Evolutionary conservation across 2,888 invertebrate species (phyloP).

Genomic region (Rhodophaea formosa): DNA sequence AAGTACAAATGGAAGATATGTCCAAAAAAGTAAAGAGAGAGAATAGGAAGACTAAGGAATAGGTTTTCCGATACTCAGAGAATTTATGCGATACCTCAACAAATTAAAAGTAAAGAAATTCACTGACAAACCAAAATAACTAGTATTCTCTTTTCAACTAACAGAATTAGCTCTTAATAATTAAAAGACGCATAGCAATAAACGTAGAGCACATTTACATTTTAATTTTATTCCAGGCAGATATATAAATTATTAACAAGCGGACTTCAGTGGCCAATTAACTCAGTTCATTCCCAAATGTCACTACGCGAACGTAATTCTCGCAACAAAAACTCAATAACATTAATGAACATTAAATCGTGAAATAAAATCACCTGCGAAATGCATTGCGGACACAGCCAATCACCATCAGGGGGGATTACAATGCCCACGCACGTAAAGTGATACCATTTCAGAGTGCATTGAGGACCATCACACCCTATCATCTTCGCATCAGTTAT

Average conservation of each 20-base stretch:
- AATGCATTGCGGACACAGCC: conserved; percentile 56
- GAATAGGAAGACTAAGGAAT: too few relatives aligned
- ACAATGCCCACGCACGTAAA: conserved; percentile 56
- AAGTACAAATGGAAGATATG: too few relatives aligned
- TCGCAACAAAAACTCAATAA: conserved; percentile 8
- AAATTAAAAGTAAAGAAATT: too few relatives aligned
- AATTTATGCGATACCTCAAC: too few relatives aligned
- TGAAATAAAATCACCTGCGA: conserved; percentile 30
- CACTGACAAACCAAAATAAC: too few relatives aligned
- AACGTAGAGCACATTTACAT: neutral
- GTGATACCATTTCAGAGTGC: conserved; percentile 58
- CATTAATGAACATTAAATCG: conserved; percentile 14
- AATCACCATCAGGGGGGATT: conserved; percentile 52
- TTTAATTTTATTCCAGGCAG: neutral
- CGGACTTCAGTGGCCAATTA: conserved; percentile 7
- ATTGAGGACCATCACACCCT: conserved; percentile 55
- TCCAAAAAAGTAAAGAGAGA: too few relatives aligned
- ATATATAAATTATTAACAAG: neutral
- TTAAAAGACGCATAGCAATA: neutral
- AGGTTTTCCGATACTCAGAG: too few relatives aligned
- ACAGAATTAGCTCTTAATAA: too few relatives aligned
- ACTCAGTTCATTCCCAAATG: conserved; percentile 1
- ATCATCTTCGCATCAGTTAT: conserved; percentile 52
- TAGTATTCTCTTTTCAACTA: too few relatives aligned
- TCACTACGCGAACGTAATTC: conserved; percentile 6